Base-by-base conservation (phyloP, 2,888 invertebrate species). In the Nasonovia ribisnigri region DNA sequence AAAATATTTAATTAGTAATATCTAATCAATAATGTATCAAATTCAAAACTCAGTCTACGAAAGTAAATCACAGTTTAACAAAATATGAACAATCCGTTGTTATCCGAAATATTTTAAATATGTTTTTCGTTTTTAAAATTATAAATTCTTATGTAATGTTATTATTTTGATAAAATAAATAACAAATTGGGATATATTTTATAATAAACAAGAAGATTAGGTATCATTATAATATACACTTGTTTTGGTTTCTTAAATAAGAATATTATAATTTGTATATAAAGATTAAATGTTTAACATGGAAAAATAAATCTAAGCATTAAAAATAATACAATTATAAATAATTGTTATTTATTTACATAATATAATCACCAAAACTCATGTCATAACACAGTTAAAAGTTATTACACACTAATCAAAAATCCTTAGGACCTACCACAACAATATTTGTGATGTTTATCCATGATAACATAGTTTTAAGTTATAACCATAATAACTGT, bases 401-500 rank as follows among this genome's bases (percentile, higher is more conserved):
- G 77, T 77, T 77, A 77, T 77, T 8, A 77, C 20, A 36, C 20
- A 77, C 36, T 20, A 77, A 77, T 77, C 20, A 8, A 36, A 77
- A 77, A 77, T n/a, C n/a, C 36, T 88, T 42, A 88, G 5, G 36
- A 88, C 88, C 88, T 88, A 88, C 54, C 88, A 36, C 88, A 88
- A 54, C 26, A 88, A 88, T 88, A 88, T 88, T 88, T 88, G 36
- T 36, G 43, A 88, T 42, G 51, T 88, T 88, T 88, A 36, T 88
- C 20, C 36, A 26, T 88, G 1, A 54, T 36, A 88, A 51, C 36
- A 26, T 26, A 88, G 24, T 48, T 13, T 29, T n/a, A 13, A 87
- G n/a, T 88, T 36, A 77, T 36, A 77, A 77, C 36, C 77, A 36
- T 20, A 77, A n/a, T 36, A 67, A 67, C 67, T 67, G 13, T 60